Evolutionary conservation across 30 jellyfish, hydroid and myxozoan species (phyloP), one percentile per base, ranked within the genome.

Genomic region (Phacellophora camtschatica): DNA sequence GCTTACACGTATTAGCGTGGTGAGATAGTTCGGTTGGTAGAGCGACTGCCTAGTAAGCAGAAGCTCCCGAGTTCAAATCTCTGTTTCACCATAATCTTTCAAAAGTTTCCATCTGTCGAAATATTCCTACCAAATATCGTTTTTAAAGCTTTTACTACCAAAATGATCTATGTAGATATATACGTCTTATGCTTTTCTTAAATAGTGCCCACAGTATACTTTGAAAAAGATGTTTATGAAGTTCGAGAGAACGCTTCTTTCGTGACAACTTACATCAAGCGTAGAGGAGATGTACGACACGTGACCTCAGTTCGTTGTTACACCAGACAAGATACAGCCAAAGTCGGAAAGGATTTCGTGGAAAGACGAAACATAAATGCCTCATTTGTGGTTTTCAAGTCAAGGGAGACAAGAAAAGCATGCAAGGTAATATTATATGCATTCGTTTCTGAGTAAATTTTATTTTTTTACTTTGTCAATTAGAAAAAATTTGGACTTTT

Each of bases 321-420:
- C 85, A 94, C 99, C 9, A 39, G 97, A 49, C 97, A 94, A 64
- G 70, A 59, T 43, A 70, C 95, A 19, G 97, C 99, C 9, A 45
- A 10, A 19, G 99, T 84, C 62, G 90, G 49, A 35, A 69, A 82
- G 29, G 99, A 94, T 74, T 94, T 54, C 66, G 63, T 65, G 19
- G 99, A 94, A 57, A 31, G 97, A 24, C 77, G 82, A 19, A 83
- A 87, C 53, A 78, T 96, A 1, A 83, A 94, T 67, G 81, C 87
- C 6, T 94, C 99, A 28, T 69, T 86, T 27, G 87, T 94, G 13
- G 71, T 66, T 51, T 94, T 94, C 71, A 77, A 77, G 37, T 80
- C 71, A 6, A 66, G 95, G 29, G 99, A 94, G 53, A 79, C 82
- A 30, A 61, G 33, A 39, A 82, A 87, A 76, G 59, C 55, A 1